These are phyloP conservation scores for Cyanoderma ruficeps DNA, from an alignment of 2,113 vertebrate genomes.

Conservation along the genomic window DNA sequence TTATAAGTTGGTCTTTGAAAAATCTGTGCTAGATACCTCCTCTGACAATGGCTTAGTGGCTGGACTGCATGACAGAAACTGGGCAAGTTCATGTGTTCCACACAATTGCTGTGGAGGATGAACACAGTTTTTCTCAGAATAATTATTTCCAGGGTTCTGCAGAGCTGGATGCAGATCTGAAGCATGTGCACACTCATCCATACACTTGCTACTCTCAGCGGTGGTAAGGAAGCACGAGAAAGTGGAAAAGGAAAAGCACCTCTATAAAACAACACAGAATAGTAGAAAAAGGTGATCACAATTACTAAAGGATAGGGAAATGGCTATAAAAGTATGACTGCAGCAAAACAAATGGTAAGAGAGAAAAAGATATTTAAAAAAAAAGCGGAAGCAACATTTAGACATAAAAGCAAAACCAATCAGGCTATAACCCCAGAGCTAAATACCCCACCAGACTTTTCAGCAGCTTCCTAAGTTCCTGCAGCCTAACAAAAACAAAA, in stretches of 20 bases:
- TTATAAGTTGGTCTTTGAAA: not conserved
- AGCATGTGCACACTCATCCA: not conserved
- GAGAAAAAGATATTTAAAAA: not conserved
- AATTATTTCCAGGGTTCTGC: not conserved
- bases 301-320: not conserved
- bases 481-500: not conserved
- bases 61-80: not conserved
- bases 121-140: not conserved
- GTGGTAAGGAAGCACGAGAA: not conserved
- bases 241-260: not conserved
- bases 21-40: not conserved
- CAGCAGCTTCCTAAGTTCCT: not conserved
- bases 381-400: not conserved
- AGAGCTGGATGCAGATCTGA: not conserved
- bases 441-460: not conserved
- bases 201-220: not conserved
- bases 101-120: not conserved
- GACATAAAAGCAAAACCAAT: not conserved
- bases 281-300: not conserved
- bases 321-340: not conserved
- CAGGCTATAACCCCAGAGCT: not conserved
- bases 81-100: not conserved
- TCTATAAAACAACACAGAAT: accelerated
- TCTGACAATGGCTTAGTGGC: not conserved
- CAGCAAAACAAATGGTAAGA: not conserved